phyloP scores from a whole-genome alignment of 2,113 vertebrate genomes.

The Catagonus wagneri region DNA sequence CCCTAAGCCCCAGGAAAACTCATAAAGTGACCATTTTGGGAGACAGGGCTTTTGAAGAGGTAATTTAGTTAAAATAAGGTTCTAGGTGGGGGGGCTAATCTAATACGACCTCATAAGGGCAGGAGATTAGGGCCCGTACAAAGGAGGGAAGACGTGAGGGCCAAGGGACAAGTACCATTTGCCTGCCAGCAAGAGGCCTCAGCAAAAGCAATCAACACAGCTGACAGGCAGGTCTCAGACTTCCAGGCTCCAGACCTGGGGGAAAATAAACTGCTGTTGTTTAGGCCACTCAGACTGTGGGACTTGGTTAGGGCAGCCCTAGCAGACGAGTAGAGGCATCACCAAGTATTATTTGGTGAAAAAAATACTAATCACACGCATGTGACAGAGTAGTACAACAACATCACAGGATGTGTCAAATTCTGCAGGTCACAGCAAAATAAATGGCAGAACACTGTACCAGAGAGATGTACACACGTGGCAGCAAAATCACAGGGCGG shows the following conservation, averaged over 20 bases:
- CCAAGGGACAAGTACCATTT: background rate
- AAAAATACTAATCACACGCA: background rate
- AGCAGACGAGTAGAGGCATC: background rate
- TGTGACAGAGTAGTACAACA: background rate
- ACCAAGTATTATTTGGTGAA: background rate
- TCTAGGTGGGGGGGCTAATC: background rate
- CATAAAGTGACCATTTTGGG: background rate
- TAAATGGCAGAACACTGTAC: background rate
- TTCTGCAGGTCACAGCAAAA: background rate
- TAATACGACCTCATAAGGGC: background rate
- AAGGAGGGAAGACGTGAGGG: background rate
- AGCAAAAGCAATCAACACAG: background rate
- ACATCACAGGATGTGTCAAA: background rate
- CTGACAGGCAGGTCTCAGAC: background rate
- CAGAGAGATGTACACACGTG: background rate
- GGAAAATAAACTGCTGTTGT: background rate
- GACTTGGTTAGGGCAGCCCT: background rate
- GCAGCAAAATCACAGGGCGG: background rate
- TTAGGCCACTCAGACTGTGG: too few relatives aligned
- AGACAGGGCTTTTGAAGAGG: background rate
- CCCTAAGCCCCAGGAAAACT: background rate
- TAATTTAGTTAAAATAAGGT: constrained; percentile 23
- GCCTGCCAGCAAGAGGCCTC: background rate
- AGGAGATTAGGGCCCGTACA: background rate
- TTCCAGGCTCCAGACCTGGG: background rate